Evolutionary conservation across 2,797 vertebrate genomes (phyloP), one percentile per base, ranked within the genome.

Genomic region (Triplophysa bombifrons): DNA sequence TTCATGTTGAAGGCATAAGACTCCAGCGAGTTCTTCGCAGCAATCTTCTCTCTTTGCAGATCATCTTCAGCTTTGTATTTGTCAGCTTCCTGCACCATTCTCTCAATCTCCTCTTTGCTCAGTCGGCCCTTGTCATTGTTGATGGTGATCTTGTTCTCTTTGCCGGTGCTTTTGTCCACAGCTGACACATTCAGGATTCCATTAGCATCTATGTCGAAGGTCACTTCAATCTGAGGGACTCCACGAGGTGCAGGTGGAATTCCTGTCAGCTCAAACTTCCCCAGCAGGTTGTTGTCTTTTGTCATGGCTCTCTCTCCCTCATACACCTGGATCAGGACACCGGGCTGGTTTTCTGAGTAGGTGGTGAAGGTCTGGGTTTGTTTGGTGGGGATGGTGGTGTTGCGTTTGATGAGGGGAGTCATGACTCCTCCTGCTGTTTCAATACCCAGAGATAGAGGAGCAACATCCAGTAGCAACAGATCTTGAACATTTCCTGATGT

Each of bases 1-100:
- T 99, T 99, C 97, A 99, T 99, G 87, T 98, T 98, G 88, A 98
- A 99, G 0, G 98, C 96, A 0, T 98, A 99, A 0, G 98, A 98
- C 75, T 99, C 97, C 66, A 99, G 88, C 0, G 94, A 94, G 0
- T 99, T 99, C 92, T 95, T 96, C 0, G 94, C 82, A 0, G 94
- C 92, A 8, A 96, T 93, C 60, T 94, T 95, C n/a, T 95, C 95
- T 69, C 95, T 89, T 83, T 94, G 94, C 50, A 93, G 93, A 20
- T 96, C 94, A 20, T 95, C 94, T 84, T 99, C 97, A 20, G 94
- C 92, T 84, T 98, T 99, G 92, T 99, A 99, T n/a, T 96, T 95
- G 86, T 99, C 98, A 1, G 97, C 97, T 81, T 99, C 97, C 83
- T 98, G 96, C 12, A 98, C 96, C 97, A 99, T 98, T 48, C 97